Percentiles rank a stretch among this genome's conserved stretches.
Conservation (phyloP, 2,797 vertebrate species). For the Ibycter americanus region DNA sequence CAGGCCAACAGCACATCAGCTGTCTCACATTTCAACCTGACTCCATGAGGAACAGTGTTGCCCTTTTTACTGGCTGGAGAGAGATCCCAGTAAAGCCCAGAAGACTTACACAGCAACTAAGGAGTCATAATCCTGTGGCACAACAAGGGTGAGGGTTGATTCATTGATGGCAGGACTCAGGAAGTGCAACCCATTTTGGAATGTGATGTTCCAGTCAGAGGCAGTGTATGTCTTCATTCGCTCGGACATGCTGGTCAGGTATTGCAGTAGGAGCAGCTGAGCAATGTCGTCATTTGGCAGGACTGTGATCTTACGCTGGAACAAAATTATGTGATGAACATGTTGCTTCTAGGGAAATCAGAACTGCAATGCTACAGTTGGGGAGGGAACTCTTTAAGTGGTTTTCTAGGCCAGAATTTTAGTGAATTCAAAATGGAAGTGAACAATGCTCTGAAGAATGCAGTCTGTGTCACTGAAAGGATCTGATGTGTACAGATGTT, state of each 20-base stretch:
- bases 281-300: not conserved
- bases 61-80: not conserved
- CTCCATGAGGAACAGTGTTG: not conserved
- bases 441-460: not conserved
- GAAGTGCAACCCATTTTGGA: not conserved
- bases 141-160: not conserved
- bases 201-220: not conserved
- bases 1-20: not conserved
- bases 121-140: not conserved
- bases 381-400: not conserved
- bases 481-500: too few species aligned
- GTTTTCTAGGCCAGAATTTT: not conserved
- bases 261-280: not conserved
- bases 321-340: not conserved
- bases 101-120: slow-evolving; percentile 23
- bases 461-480: not conserved
- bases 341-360: not conserved
- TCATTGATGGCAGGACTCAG: not conserved
- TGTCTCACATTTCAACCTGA: not conserved
- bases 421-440: not conserved
- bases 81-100: not conserved
- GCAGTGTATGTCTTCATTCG: not conserved
- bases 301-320: not conserved
- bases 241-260: not conserved
- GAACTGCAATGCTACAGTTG: not conserved